Evolutionary conservation across 2,113 vertebrate species (phyloP).

Genomic region (Sciurus niger): DNA sequence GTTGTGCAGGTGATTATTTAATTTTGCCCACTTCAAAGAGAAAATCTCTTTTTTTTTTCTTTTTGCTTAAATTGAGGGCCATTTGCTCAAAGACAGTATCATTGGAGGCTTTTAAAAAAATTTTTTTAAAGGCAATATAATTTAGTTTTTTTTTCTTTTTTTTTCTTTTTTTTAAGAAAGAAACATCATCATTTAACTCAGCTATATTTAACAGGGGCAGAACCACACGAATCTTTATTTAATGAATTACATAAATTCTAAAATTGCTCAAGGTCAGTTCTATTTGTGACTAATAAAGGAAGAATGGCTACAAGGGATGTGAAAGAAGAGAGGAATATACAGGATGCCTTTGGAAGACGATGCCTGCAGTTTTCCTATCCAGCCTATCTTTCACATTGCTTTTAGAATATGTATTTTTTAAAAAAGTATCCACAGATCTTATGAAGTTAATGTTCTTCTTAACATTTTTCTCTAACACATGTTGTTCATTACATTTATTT

Average conservation of each 20-base stretch:
- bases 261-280: slow-evolving; percentile 25
- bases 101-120: not conserved
- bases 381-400: not conserved
- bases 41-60: not conserved
- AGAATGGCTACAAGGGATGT: not conserved
- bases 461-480: not conserved
- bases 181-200: not conserved
- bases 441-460: not conserved
- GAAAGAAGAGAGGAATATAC: not conserved
- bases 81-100: not conserved
- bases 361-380: not conserved
- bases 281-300: slow-evolving; percentile 12
- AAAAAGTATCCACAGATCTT: not conserved
- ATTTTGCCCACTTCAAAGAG: not conserved
- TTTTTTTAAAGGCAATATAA: no score
- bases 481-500: not conserved
- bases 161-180: not conserved
- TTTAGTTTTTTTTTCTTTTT: no score
- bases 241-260: slow-evolving; percentile 9
- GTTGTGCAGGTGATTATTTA: not conserved
- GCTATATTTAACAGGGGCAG: not conserved
- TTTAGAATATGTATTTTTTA: not conserved
- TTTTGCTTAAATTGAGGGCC: not conserved
- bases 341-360: slow-evolving; percentile 30
- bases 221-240: not conserved